Conservation (phyloP, 30 jellyfish, hydroid and myxozoan genomes). For the Nemopilema nomurai region DNA sequence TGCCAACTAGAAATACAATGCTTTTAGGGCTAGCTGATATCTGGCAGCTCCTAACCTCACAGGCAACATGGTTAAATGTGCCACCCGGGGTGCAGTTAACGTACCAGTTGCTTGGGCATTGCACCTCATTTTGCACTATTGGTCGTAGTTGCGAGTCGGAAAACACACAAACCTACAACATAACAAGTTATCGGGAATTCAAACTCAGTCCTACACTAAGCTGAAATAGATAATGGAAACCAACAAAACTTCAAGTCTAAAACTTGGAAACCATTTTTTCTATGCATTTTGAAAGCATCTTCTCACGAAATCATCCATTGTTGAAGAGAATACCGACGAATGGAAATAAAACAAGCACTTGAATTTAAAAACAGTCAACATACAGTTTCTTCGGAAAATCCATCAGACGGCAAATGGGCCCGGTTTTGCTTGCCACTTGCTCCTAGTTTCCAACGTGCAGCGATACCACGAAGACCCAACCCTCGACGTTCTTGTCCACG, state of each 20-base stretch:
- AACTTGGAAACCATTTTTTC: neutral
- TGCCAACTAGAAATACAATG: constrained; percentile 13
- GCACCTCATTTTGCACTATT: neutral
- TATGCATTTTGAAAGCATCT: neutral
- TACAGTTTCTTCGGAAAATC: constrained; percentile 5
- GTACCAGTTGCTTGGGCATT: constrained; percentile 14
- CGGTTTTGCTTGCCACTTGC: constrained; percentile 4
- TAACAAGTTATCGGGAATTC: neutral
- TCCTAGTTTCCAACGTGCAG: neutral
- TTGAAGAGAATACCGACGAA: neutral
- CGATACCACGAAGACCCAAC: constrained; percentile 4
- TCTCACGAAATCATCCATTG: neutral
- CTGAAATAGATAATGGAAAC: too few relatives aligned
- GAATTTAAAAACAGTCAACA: neutral
- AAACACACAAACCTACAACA: neutral
- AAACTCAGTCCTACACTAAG: neutral
- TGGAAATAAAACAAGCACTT: neutral
- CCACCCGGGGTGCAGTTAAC: constrained; percentile 17
- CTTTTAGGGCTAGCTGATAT: neutral
- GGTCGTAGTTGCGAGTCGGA: constrained; percentile 23
- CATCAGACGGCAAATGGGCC: neutral
- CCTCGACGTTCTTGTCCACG: constrained; percentile 13
- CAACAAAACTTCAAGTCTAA: neutral
- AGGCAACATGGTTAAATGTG: neutral
- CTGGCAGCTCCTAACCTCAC: neutral